These are phyloP conservation scores for Lasiurus borealis DNA, from an alignment of 2,113 vertebrate genomes.

Conservation along the genomic window DNA sequence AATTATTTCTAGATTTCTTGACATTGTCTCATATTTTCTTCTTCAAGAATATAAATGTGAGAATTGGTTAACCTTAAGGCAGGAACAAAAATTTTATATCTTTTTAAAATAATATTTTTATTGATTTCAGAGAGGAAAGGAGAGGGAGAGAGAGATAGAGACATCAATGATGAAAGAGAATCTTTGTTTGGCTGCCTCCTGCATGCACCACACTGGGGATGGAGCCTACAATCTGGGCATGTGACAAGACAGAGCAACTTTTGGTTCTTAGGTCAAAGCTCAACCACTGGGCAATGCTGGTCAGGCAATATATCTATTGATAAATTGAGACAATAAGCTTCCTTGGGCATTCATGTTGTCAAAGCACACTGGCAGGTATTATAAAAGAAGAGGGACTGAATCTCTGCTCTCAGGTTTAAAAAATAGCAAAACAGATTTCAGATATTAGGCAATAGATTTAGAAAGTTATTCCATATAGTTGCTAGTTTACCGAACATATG, in stretches of 20 bases:
- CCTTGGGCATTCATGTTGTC: background rate
- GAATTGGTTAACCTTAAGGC: background rate
- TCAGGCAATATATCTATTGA: background rate
- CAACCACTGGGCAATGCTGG: too few relatives aligned
- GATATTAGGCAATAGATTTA: background rate
- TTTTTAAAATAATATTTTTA: too few relatives aligned
- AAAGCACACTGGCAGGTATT: background rate
- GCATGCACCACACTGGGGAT: too few relatives aligned
- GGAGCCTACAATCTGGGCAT: too few relatives aligned
- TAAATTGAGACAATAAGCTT: background rate
- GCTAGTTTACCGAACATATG: background rate
- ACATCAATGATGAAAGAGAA: too few relatives aligned
- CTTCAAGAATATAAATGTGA: background rate
- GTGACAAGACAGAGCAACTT: too few relatives aligned
- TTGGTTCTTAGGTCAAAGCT: too few relatives aligned
- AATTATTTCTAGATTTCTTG: conserved; percentile 4
- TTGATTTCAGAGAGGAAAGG: too few relatives aligned
- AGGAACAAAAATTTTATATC: background rate
- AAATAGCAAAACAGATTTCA: background rate
- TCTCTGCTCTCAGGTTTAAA: background rate
- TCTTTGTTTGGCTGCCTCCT: too few relatives aligned
- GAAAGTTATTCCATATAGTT: background rate
- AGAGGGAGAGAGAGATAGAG: too few relatives aligned
- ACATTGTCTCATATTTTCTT: background rate
- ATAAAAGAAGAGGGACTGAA: background rate